phyloP scores from a whole-genome alignment of 2,113 vertebrate species.

The Hippocampus guttulatus region DNA sequence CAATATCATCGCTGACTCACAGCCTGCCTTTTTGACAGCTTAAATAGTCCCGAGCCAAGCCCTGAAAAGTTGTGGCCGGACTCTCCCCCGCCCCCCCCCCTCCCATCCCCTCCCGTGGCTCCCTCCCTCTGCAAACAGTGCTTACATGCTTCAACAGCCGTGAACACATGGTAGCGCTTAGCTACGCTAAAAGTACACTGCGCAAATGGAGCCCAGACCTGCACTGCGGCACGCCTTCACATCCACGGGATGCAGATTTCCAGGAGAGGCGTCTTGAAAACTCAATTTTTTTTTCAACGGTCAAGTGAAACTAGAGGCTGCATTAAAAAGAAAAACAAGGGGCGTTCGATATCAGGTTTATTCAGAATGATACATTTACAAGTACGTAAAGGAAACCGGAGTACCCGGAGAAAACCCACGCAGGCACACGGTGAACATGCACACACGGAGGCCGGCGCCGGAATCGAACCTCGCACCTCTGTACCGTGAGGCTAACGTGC shows the following conservation, averaged over 20 bases:
- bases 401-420: too few relatives aligned
- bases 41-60: conserved; percentile 40
- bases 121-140: conserved; percentile 25
- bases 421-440: too few relatives aligned
- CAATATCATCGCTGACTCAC: conserved; percentile 56
- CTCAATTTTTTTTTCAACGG: not conserved
- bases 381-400: too few relatives aligned
- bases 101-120: not conserved
- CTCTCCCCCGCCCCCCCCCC: not conserved
- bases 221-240: conserved; percentile 55
- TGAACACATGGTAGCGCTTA: conserved; percentile 68
- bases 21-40: conserved; percentile 46
- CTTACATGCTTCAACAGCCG: conserved; percentile 59
- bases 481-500: too few relatives aligned
- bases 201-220: conserved; percentile 47
- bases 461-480: too few relatives aligned
- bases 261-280: not conserved
- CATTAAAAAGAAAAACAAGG: too few relatives aligned
- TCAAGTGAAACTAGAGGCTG: too few relatives aligned
- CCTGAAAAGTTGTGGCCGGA: conserved; percentile 22
- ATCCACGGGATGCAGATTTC: conserved; percentile 37
- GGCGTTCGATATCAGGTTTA: too few relatives aligned
- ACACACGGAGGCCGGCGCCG: too few relatives aligned
- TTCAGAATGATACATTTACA: too few relatives aligned
- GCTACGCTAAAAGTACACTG: conserved; percentile 58